Evolutionary conservation across 2,888 invertebrate genomes (phyloP).

Genomic region (Napeogenes inachia): DNA sequence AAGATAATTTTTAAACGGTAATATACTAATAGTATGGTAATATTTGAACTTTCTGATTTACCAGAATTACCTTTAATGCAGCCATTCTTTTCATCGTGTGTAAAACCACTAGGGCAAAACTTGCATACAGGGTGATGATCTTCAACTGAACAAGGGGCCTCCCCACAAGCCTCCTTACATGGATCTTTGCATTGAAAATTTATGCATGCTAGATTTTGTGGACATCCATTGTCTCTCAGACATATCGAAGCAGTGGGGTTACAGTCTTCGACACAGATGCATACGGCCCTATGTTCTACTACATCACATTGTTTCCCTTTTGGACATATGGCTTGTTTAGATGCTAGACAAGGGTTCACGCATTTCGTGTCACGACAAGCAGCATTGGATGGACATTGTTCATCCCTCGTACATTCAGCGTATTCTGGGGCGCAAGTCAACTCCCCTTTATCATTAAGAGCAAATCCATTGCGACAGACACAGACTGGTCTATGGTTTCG

Average conservation of each 20-base stretch:
- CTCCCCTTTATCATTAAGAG: slow-evolving; percentile 91
- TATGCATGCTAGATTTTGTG: slow-evolving; percentile 88
- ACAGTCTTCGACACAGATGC: slow-evolving; percentile 92
- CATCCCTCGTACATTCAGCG: slow-evolving; percentile 86
- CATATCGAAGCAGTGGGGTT: slow-evolving; percentile 91
- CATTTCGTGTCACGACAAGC: slow-evolving; percentile 91
- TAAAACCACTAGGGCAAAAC: slow-evolving; percentile 96
- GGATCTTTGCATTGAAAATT: slow-evolving; percentile 95
- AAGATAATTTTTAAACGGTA: slow-evolving; percentile 65
- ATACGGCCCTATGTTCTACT: slow-evolving; percentile 89
- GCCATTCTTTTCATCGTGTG: slow-evolving; percentile 94
- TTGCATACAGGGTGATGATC: slow-evolving; percentile 97
- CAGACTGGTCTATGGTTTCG: slow-evolving; percentile 90
- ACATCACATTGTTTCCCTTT: slow-evolving; percentile 92
- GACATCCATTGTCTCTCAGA: slow-evolving; percentile 92
- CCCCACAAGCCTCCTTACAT: slow-evolving; percentile 90
- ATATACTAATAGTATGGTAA: slow-evolving; percentile 55
- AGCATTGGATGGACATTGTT: slow-evolving; percentile 91
- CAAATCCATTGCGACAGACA: slow-evolving; percentile 92
- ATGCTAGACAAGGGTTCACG: slow-evolving; percentile 88
- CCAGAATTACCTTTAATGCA: slow-evolving; percentile 94
- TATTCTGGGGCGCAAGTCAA: slow-evolving; percentile 90
- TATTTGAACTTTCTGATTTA: slow-evolving; percentile 47
- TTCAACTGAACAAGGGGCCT: slow-evolving; percentile 94
- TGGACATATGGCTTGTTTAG: slow-evolving; percentile 82